phyloP scores from a whole-genome alignment of 2,888 invertebrate species.

The Terebella lapidaria region DNA sequence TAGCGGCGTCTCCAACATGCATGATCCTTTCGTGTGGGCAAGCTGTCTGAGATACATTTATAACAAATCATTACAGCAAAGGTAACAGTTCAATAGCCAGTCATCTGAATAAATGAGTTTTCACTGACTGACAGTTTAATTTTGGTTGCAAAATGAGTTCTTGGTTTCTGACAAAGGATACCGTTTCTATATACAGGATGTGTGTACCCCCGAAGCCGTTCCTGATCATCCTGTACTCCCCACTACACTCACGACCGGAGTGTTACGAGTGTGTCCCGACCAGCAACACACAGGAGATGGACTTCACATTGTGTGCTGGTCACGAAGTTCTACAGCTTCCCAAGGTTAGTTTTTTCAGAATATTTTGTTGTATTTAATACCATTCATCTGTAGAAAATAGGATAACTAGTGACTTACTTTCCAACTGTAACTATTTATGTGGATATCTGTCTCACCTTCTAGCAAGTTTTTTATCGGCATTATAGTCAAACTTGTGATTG shows the following conservation, averaged over 20 bases:
- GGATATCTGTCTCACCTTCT: too few species aligned
- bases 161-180: neutral
- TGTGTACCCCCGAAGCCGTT: slow-evolving; percentile 46
- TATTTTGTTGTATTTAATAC: too few species aligned
- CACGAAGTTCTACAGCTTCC: slow-evolving; percentile 40
- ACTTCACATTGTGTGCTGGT: slow-evolving; percentile 37
- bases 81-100: too few species aligned
- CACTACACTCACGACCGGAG: slow-evolving; percentile 43
- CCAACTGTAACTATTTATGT: too few species aligned
- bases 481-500: too few species aligned
- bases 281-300: slow-evolving; percentile 24
- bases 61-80: slow-evolving; percentile 39
- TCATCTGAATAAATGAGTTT: neutral
- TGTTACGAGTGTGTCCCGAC: slow-evolving; percentile 41
- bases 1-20: slow-evolving; percentile 42
- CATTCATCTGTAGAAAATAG: too few species aligned
- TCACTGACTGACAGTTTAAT: too few species aligned
- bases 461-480: too few species aligned
- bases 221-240: slow-evolving; percentile 43
- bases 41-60: slow-evolving; percentile 44
- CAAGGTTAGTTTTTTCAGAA: slow-evolving; percentile 37
- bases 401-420: too few species aligned
- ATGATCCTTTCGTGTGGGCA: slow-evolving; percentile 49
- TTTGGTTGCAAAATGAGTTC: neutral
- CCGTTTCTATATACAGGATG: slow-evolving; percentile 33